Evolutionary conservation across 2,888 invertebrate species (phyloP), one percentile per base, ranked within the genome.

Genomic region (Cyaniris semiargus): DNA sequence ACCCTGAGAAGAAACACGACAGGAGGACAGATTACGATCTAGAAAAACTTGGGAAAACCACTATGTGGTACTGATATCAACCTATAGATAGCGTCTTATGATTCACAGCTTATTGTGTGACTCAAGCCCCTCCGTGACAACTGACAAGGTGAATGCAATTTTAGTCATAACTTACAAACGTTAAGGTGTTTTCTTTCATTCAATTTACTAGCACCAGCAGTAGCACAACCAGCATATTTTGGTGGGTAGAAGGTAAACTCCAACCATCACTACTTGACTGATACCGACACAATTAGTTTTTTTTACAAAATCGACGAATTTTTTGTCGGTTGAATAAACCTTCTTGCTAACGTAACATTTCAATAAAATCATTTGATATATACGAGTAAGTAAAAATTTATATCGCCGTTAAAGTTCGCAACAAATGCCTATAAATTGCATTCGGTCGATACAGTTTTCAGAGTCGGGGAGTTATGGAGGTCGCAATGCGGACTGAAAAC

Each of bases 401-500:
- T 60, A 60, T 23, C 2, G 58, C 21, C 8, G 58, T 60, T 21
- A 23, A 60, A 60, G 10, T 60, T 60, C 13, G n/a, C 60, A 60
- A 60, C 21, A 60, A 58, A 21, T 6, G 60, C 23, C 21, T 21
- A 60, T 60, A 60, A 27, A 60, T 60, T 60, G 60, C 60, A 60
- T 60, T 23, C 60, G 21, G 71, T 44, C 71, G 44, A 72, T 72
- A 38, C 5, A 48, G 72, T 44, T 31, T 44, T 71, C n/a, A 38
- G 10, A 44, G 10, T 44, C 71, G n/a, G 71, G n/a, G 38, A 38
- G 38, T 71, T 44, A n/a, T 70, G 38, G 44, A 23, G 72, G 72
- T 72, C 48, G 72, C 72, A 72, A 23, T 72, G 72, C 72, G 21
- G 72, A 72, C 44, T 23, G 38, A 21, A 38, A 71, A 72, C 44